Percentiles rank a stretch among this genome's conserved stretches.
phyloP scores from a whole-genome alignment of 2,888 invertebrate genomes.

The Amphipoea lucens region DNA sequence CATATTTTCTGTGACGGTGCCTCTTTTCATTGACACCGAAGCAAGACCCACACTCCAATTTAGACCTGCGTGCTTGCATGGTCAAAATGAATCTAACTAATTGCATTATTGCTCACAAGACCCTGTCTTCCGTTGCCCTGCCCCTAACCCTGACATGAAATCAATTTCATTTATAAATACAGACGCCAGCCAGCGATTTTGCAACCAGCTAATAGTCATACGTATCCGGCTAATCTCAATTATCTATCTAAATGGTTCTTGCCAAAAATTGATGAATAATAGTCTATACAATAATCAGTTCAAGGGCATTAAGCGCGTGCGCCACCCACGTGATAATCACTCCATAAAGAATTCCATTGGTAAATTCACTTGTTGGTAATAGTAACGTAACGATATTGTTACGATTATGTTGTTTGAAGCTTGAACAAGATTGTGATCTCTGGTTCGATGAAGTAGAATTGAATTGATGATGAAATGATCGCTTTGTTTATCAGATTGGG shows the following conservation, averaged over 20 bases:
- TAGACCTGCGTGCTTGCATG: background rate
- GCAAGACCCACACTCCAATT: background rate
- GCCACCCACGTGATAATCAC: conserved; percentile 69
- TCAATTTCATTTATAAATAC: conserved; percentile 55
- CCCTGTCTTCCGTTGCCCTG: conserved; percentile 30
- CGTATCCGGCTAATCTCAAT: conserved; percentile 74
- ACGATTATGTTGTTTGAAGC: conserved; percentile 24
- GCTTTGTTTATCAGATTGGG: conserved; percentile 18
- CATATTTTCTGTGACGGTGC: background rate
- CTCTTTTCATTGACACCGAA: background rate
- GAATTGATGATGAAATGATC: conserved; percentile 36
- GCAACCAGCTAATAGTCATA: conserved; percentile 60
- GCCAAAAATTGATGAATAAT: conserved; percentile 80
- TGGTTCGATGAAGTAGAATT: conserved; percentile 41
- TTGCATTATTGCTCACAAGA: conserved; percentile 10
- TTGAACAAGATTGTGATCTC: conserved; percentile 31
- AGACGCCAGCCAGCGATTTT: conserved; percentile 42
- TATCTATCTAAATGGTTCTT: conserved; percentile 77
- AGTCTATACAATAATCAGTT: conserved; percentile 74
- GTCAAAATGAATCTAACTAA: background rate
- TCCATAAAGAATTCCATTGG: conserved; percentile 50
- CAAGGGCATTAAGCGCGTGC: conserved; percentile 76
- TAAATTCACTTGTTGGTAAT: conserved; percentile 56
- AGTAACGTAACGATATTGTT: conserved; percentile 24
- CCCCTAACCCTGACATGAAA: conserved; percentile 53